Evolutionary conservation across 1,140 invertebrate genomes (phyloP).

Genomic region (Diorhabda carinulata): DNA sequence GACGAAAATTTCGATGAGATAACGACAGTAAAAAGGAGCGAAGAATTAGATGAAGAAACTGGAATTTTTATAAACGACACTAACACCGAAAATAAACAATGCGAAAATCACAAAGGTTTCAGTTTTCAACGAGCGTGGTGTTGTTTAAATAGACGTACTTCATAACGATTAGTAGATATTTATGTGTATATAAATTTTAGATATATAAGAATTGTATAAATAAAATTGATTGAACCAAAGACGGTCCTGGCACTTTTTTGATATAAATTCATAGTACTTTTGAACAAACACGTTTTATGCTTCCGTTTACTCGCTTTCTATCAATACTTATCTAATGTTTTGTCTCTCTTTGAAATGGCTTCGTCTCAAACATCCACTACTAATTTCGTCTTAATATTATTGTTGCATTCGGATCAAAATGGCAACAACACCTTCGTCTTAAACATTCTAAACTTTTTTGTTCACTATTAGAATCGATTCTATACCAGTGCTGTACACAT

Average conservation of each 20-base stretch:
- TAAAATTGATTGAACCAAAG: not conserved
- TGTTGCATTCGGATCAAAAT: not conserved
- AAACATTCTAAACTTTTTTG: not conserved
- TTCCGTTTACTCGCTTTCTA: not conserved
- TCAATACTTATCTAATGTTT: not conserved
- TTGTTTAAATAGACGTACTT: constrained; percentile 52
- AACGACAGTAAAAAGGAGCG: constrained; percentile 29
- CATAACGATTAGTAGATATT: constrained; percentile 30
- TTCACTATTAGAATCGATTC: not conserved
- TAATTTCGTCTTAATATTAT: constrained; percentile 3
- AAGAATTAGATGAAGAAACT: constrained; percentile 23
- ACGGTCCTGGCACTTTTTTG: not conserved
- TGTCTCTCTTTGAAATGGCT: not conserved
- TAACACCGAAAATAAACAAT: constrained; percentile 19
- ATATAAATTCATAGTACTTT: not conserved
- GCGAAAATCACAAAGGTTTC: constrained; percentile 48
- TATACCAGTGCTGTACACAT: not conserved
- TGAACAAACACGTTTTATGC: not conserved
- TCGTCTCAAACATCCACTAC: no score
- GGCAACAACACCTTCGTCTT: not conserved
- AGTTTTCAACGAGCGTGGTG: constrained; percentile 52
- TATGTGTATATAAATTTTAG: not conserved
- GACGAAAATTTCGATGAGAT: constrained; percentile 39
- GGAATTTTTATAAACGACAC: constrained; percentile 6
- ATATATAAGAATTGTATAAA: not conserved